Evolutionary conservation across 1,140 invertebrate genomes (phyloP), one percentile per base, ranked within the genome.

Genomic region (Pararge aegeria): DNA sequence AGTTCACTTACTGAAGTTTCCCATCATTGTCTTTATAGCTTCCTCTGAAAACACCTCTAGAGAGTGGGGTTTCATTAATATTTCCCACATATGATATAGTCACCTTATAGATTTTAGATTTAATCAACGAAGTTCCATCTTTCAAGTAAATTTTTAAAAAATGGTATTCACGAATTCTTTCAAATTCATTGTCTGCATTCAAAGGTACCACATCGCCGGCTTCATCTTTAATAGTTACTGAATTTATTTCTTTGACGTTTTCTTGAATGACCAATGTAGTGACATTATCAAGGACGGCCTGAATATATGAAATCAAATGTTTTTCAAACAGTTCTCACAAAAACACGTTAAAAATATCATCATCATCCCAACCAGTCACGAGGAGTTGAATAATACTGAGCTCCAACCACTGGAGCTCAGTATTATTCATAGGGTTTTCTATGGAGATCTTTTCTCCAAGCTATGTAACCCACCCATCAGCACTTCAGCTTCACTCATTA

Each of bases 1-100:
- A 30, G 9, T 55, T 50, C 34, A 75, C 83, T 83, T 66, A 88
- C 85, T 77, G 80, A 42, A 69, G n/a, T 53, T 51, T 73, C 40
- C 79, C 80, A 60, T 78, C 59, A 20, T 56, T 57, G 6, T 73
- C 83, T 24, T 44, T 77, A 40, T 87, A 85, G 53, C 73, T 82
- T 20, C 86, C 86, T 75, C 86, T 77, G 49, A 89, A 89, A 0
- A 89, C 73, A 18, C 86, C 86, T 72, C 86, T 64, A 0, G 78
- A 80, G 0, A 89, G 53, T 12, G 86, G 86, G n/a, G 86, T 87
- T 51, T 86, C 86, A 57, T 89, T 89, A 12, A 89, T 89, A 51
- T 86, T 82, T 16, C 86, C 86, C 5, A 87, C 42, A 50, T 87
- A 89, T 7, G 12, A 46, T 2, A 89, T 70, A 12, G 50, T 73